phyloP scores from a whole-genome alignment of 2,797 vertebrate species.

The Cirrhinus molitorella region DNA sequence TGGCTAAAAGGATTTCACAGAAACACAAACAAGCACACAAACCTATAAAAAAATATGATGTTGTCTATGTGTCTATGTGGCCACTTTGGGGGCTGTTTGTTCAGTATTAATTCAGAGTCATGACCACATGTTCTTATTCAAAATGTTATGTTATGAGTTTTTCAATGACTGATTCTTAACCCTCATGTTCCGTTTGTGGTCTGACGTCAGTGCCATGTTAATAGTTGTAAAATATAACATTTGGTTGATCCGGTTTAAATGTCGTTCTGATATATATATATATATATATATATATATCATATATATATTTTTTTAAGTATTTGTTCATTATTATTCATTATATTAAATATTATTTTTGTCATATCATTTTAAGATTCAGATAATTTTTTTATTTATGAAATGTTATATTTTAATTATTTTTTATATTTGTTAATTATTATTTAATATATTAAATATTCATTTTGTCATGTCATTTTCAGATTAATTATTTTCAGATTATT shows the following conservation, averaged over 20 bases:
- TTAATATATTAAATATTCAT: too few species aligned
- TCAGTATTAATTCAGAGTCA: not conserved
- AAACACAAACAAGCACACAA: conserved; percentile 22
- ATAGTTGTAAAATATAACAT: not conserved
- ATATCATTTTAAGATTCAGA: not conserved
- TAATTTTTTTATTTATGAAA: too few species aligned
- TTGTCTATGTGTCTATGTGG: not conserved
- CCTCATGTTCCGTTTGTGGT: not conserved
- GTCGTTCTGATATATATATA: too few species aligned
- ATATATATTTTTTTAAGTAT: not conserved
- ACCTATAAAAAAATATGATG: not conserved
- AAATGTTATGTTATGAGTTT: not conserved
- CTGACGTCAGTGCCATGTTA: not conserved
- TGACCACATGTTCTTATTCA: not conserved
- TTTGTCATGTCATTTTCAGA: too few species aligned
- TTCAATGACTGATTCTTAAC: not conserved
- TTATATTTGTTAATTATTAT: too few species aligned
- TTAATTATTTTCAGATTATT: too few species aligned
- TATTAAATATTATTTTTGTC: too few species aligned
- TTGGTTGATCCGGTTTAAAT: not conserved
- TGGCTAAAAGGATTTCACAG: conserved; percentile 54
- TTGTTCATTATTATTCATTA: too few species aligned
- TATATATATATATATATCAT: too few species aligned
- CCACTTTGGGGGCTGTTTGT: not conserved
- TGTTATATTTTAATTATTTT: too few species aligned